Percentiles rank a stretch among this genome's conserved stretches.
phyloP scores from a whole-genome alignment of 1,140 invertebrate species.

The Branchinecta lindahli region DNA sequence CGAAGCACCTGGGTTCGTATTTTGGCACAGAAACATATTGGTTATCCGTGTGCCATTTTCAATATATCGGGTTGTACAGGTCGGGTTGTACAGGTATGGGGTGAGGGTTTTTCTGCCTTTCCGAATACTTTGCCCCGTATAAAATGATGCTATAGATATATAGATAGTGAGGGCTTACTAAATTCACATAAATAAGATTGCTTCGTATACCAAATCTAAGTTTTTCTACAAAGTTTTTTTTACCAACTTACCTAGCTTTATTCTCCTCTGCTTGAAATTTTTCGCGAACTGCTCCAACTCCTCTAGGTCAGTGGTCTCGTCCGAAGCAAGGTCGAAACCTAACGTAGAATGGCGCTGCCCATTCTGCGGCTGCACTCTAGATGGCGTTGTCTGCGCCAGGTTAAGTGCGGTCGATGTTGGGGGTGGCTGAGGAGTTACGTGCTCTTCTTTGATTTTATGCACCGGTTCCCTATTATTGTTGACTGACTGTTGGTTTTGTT shows the following conservation, averaged over 20 bases:
- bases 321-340: slow-evolving; percentile 55
- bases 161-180: no score
- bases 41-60: no score
- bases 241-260: slow-evolving; percentile 57
- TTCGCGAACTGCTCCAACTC: slow-evolving; percentile 93
- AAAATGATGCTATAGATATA: no score
- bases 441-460: background rate
- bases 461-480: slow-evolving; percentile 26
- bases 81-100: no score
- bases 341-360: slow-evolving; percentile 25
- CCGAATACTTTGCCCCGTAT: no score
- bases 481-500: slow-evolving; percentile 44
- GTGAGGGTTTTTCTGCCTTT: no score
- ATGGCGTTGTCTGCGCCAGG: slow-evolving; percentile 27
- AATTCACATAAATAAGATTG: no score
- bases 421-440: slow-evolving; percentile 18
- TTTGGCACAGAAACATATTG: background rate
- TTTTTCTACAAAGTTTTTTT: background rate
- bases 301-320: slow-evolving; percentile 86
- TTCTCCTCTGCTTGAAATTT: slow-evolving; percentile 86
- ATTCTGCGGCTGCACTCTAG: slow-evolving; percentile 18
- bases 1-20: background rate
- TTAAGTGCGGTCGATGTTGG: slow-evolving; percentile 31
- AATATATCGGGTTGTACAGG: no score
- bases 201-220: no score